Percentiles rank a stretch among this genome's conserved stretches.
These are phyloP conservation scores for Syrrhaptes paradoxus DNA, from an alignment of 2,113 vertebrate genomes.

Conservation along the genomic window DNA sequence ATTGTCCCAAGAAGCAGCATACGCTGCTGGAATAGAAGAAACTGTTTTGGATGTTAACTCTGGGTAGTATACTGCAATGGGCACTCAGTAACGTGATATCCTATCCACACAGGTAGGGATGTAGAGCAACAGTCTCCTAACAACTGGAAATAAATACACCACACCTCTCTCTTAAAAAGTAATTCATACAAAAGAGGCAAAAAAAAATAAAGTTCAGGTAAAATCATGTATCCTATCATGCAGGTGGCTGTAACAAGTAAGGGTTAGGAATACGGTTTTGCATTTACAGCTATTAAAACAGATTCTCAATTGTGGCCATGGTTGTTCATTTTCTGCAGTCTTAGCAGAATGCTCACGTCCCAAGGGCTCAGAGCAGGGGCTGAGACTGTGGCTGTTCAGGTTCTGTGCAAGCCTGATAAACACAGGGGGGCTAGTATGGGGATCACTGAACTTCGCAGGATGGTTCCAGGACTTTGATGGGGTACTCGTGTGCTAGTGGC, in stretches of 20 bases:
- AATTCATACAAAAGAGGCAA: neutral
- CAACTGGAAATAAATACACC: neutral
- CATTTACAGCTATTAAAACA: neutral
- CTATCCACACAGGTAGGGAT: neutral
- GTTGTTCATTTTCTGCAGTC: neutral
- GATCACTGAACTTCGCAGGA: neutral
- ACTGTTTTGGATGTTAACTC: neutral
- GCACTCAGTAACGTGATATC: neutral
- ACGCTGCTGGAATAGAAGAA: neutral
- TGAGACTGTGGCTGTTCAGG: neutral
- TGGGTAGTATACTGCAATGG: neutral
- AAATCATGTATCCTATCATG: rapidly evolving
- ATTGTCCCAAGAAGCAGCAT: neutral
- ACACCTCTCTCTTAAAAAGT: neutral
- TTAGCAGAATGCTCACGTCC: neutral
- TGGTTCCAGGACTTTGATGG: neutral
- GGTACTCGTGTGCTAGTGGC: neutral
- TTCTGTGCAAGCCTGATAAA: neutral
- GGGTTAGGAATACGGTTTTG: neutral
- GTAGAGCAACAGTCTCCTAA: neutral
- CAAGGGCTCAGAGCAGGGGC: neutral
- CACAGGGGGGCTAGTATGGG: rapidly evolving
- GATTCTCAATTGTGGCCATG: neutral
- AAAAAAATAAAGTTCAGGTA: neutral
- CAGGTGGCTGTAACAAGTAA: neutral